These are phyloP conservation scores for Tipula vernalis DNA, from an alignment of 2,888 invertebrate species.

Conservation along the genomic window DNA sequence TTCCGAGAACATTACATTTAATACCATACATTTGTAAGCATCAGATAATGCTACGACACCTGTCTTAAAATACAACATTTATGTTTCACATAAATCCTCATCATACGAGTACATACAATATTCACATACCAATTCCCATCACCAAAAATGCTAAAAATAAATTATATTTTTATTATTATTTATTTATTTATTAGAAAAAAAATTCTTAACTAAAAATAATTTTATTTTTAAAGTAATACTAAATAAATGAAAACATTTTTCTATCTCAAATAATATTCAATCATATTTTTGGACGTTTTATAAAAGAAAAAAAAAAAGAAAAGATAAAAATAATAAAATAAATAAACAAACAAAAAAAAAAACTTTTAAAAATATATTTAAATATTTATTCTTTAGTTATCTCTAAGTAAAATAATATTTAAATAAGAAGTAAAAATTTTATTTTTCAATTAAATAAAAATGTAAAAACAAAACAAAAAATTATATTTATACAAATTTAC, in stretches of 20 bases:
- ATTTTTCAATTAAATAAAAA: background rate
- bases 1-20: background rate
- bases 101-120: background rate
- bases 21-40: background rate
- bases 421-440: background rate
- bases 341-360: background rate
- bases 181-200: background rate
- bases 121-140: background rate
- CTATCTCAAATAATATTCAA: conserved; percentile 4
- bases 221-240: background rate
- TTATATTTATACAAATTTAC: conserved; percentile 4
- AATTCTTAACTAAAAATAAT: background rate
- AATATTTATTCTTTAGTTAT: background rate
- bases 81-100: background rate
- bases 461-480: background rate
- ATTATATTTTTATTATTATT: background rate
- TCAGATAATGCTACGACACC: background rate
- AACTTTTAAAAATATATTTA: background rate
- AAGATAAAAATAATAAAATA: background rate
- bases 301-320: background rate
- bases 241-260: background rate
- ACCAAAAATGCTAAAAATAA: background rate
- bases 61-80: background rate
- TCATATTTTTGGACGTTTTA: conserved; percentile 4
- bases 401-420: background rate